A percentile compares a stretch with the other conserved stretches of the same genome.
Evolutionary conservation across 1,140 invertebrate species (phyloP).

Genomic region (Planococcus citri): DNA sequence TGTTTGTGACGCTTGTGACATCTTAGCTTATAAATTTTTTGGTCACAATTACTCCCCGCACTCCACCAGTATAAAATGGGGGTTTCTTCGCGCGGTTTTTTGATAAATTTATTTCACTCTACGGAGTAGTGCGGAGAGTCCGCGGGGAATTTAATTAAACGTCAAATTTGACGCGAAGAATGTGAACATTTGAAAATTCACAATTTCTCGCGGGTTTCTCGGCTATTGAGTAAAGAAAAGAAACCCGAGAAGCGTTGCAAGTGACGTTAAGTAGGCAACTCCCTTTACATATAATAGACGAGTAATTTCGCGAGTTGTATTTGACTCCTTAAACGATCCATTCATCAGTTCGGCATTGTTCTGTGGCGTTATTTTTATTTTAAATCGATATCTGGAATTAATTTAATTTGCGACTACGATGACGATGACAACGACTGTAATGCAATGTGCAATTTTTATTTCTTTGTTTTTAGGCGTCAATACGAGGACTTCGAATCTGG

Average conservation of each 20-base stretch:
- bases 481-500: conserved; percentile 2
- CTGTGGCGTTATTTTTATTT: not conserved
- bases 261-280: conserved; percentile 12
- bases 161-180: conserved; percentile 6
- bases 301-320: not conserved
- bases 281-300: not conserved
- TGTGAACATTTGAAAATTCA: not conserved
- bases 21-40: too few species aligned
- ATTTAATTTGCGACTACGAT: not conserved
- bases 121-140: not conserved
- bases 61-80: too few species aligned
- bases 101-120: too few species aligned
- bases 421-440: too few species aligned
- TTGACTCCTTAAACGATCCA: not conserved
- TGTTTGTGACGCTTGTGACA: too few species aligned
- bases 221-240: conserved; percentile 8
- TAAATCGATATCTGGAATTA: not conserved
- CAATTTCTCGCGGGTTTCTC: not conserved
- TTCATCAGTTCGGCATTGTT: not conserved
- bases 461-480: not conserved
- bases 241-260: conserved; percentile 5
- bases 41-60: too few species aligned
- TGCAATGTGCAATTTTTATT: not conserved
- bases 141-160: conserved; percentile 2
- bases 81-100: too few species aligned